Base-by-base conservation (phyloP, 2,113 vertebrate genomes). In the Gobius niger region DNA sequence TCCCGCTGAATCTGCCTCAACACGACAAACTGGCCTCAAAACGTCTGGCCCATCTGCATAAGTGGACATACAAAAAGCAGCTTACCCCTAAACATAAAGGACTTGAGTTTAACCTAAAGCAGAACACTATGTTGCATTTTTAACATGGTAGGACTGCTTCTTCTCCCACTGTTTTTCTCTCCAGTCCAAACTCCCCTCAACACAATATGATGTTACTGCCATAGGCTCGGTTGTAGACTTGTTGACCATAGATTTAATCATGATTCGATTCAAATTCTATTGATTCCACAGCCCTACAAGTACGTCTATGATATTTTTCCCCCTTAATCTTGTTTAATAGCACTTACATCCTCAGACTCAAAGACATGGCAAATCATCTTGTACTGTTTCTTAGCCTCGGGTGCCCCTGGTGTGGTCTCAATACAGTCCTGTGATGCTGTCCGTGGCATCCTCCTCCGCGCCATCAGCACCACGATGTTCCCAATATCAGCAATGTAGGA, bases 281-380 rank as follows among this genome's bases (percentile, higher is more conserved):
- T 34, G 5, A 34, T 34, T 3, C 24, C 24, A 34, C 24, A 34
- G 24, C 24, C 24, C 24, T 24, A 24, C 24, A 24, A 2, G 24
- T 24, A 24, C 24, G 24, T 24, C 24, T 34, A 34, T 34, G 24
- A 34, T n/a, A n/a, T n/a, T n/a, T n/a, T n/a, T n/a, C n/a, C n/a
- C n/a, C n/a, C n/a, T n/a, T 10, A 50, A 15, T 15, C 4, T 15
- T 1, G 9, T 18, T 10, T 19, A 5, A 3, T 1, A 6, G 52
- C 61, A 95, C 97, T 96, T 89, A 99, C 98, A 47, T 99, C 98
- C 85, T 99, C 98, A 0, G 98, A 99, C 78, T 99, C 98, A 15
- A 99, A 99, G 82, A 99, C 98, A 0, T 99, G 98, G 88, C 98
- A 99, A 72, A 98, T 96, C 98, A 99, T 99, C 91, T 99, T 98